A percentile compares a stretch with the other conserved stretches of the same genome.
These are phyloP conservation scores for Coptotermes formosanus DNA, from an alignment of 1,140 invertebrate species.

Conservation along the genomic window DNA sequence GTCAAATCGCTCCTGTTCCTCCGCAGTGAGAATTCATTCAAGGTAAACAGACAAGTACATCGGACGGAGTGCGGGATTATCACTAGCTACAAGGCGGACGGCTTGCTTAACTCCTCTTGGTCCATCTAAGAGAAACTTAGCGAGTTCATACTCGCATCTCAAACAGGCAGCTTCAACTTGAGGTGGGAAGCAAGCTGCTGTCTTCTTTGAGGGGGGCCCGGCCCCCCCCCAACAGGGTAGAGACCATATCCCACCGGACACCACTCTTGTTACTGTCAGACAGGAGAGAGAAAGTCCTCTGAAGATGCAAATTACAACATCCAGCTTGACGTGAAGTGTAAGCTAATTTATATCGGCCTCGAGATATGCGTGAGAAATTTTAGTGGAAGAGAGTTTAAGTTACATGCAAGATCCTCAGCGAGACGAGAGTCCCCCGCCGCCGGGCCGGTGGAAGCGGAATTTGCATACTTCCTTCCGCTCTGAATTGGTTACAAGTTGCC, in stretches of 20 bases:
- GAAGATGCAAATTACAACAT: constrained; percentile 8
- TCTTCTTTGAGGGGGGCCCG: neutral
- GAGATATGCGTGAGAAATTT: constrained; percentile 3
- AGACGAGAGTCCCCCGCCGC: neutral
- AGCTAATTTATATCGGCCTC: constrained; percentile 6
- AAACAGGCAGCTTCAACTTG: neutral
- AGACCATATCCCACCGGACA: neutral
- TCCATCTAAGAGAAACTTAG: constrained; percentile 3
- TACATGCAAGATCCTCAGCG: neutral
- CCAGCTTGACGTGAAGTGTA: constrained; percentile 14
- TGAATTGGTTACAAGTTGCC: neutral
- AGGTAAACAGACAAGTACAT: neutral
- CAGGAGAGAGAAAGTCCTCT: neutral
- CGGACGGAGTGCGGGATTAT: neutral
- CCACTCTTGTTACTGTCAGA: neutral
- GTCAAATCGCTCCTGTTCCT: neutral
- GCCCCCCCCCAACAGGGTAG: neutral
- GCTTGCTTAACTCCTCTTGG: constrained; percentile 5
- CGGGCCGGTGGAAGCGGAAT: neutral
- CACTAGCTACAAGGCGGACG: neutral
- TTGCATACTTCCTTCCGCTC: neutral
- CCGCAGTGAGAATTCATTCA: neutral
- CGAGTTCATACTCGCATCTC: neutral
- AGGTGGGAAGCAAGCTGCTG: neutral
- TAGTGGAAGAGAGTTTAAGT: neutral